A percentile compares a stretch with the other conserved stretches of the same genome.
Conservation (phyloP, 2,113 vertebrate genomes). For the Corvus cornix region DNA sequence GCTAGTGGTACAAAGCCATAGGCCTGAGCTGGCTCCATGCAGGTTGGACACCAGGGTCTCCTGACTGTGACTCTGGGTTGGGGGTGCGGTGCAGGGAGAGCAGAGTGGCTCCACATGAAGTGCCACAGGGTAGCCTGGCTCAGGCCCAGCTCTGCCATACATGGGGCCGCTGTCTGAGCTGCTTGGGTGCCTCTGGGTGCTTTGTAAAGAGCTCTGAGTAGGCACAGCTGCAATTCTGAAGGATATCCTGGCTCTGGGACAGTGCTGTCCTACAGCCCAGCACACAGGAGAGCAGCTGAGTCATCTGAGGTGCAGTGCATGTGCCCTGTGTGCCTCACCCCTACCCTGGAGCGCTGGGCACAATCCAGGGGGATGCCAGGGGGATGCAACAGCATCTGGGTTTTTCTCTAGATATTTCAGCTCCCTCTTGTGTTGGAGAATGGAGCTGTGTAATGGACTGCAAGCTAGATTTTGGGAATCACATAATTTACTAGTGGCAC, state of each 20-base stretch:
- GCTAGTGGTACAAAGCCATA: too few species aligned
- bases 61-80: background rate
- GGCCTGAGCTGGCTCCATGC: background rate
- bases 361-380: background rate
- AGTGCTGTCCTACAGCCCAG: background rate
- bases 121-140: background rate
- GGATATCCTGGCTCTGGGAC: background rate
- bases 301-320: background rate
- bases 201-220: background rate
- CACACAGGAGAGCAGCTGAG: background rate
- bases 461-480: background rate
- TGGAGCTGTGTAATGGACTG: background rate
- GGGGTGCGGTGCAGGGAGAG: background rate
- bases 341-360: background rate
- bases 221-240: background rate
- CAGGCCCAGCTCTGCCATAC: background rate
- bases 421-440: slow-evolving; percentile 54
- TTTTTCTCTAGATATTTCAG: slow-evolving; percentile 28
- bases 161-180: background rate
- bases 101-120: background rate
- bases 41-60: background rate
- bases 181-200: background rate
- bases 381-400: background rate
- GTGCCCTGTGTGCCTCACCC: background rate
- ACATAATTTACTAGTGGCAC: background rate